Conservation (phyloP, 2,888 invertebrate genomes). For the Sesia bembeciformis region DNA sequence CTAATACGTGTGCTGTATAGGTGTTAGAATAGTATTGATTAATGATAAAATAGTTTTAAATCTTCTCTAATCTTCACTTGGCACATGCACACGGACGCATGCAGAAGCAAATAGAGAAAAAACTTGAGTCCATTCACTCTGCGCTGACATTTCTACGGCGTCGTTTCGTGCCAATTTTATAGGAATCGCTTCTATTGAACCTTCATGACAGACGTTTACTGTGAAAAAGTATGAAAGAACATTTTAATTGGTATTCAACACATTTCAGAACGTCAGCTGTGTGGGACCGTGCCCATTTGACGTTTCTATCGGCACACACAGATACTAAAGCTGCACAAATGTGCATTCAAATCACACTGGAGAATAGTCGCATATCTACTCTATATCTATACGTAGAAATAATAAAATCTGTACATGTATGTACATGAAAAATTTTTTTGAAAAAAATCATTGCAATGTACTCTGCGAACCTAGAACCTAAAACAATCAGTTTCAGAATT, state of each 20-base stretch:
- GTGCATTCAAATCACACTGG: no score
- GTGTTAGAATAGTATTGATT: conserved; percentile 27
- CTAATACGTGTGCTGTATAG: not conserved
- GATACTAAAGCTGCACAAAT: not conserved
- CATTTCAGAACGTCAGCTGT: not conserved
- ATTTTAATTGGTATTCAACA: conserved; percentile 1
- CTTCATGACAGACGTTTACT: conserved; percentile 22
- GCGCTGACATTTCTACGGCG: conserved; percentile 61
- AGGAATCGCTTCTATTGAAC: conserved; percentile 12
- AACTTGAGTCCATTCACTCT: conserved; percentile 66
- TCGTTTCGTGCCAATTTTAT: conserved; percentile 53
- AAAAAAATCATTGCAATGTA: no score
- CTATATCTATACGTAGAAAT: no score
- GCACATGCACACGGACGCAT: conserved; percentile 64
- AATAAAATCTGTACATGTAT: no score
- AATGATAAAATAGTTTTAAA: conserved; percentile 46
- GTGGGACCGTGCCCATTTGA: not conserved
- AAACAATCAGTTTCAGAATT: no score
- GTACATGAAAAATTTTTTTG: no score
- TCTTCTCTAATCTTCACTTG: conserved; percentile 49
- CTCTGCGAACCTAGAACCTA: no score
- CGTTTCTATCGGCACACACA: not conserved
- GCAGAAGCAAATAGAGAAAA: conserved; percentile 57
- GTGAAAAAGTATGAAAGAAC: conserved; percentile 6
- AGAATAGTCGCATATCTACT: no score